Percentiles rank a stretch among this genome's conserved stretches.
Conservation (phyloP, 2,888 invertebrate genomes). For the Fragum whitleyi region DNA sequence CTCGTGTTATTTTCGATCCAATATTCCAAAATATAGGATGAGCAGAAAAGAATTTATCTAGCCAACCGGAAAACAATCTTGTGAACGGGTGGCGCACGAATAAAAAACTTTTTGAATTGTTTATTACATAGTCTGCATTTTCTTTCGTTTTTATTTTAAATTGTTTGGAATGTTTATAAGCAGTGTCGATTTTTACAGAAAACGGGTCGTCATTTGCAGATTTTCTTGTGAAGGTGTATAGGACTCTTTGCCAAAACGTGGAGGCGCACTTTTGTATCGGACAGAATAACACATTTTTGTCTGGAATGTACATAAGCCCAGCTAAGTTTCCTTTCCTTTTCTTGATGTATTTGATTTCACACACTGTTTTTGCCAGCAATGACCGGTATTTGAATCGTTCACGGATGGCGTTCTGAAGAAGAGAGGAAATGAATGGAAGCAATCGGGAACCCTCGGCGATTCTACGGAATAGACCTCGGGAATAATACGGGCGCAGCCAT, state of each 20-base stretch:
- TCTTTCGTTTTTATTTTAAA: not conserved
- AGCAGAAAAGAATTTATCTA: conserved; percentile 68
- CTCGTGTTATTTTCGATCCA: conserved; percentile 43
- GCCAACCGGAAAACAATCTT: conserved; percentile 67
- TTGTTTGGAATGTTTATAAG: not conserved
- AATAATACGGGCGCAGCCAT: too few relatives aligned
- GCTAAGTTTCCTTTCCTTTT: not conserved
- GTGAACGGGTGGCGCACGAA: conserved; percentile 67
- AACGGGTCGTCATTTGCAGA: not conserved
- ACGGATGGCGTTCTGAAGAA: not conserved
- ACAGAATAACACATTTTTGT: not conserved
- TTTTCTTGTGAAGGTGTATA: not conserved
- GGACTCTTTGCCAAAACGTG: conserved; percentile 1
- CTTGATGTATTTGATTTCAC: not conserved
- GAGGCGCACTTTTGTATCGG: not conserved
- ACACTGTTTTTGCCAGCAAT: not conserved
- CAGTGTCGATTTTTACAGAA: conserved; percentile 5
- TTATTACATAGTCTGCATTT: not conserved
- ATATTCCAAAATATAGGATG: conserved; percentile 60
- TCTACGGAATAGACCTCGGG: too few relatives aligned
- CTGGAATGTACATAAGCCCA: not conserved
- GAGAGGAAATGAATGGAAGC: too few relatives aligned
- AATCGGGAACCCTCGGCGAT: too few relatives aligned
- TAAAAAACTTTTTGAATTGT: conserved; percentile 31
- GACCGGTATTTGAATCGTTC: not conserved